Conservation (phyloP, 1,140 invertebrate species). For the Luehdorfia chinensis region DNA sequence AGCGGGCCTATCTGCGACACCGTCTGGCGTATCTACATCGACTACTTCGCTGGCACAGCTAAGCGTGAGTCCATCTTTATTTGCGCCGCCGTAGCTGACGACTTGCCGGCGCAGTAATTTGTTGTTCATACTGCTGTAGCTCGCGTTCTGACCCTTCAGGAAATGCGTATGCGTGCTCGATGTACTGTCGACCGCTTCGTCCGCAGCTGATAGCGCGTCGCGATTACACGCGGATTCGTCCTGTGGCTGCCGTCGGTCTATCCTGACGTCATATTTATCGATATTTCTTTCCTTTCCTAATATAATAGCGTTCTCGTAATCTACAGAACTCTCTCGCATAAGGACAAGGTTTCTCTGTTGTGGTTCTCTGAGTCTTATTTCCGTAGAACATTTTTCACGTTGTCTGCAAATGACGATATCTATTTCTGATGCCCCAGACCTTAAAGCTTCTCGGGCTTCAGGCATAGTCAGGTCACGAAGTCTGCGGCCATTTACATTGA, state of each 20-base stretch:
- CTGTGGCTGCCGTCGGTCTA: slow-evolving; percentile 56
- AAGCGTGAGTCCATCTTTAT: slow-evolving; percentile 60
- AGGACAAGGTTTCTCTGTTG: slow-evolving; percentile 40
- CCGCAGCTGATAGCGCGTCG: slow-evolving; percentile 59
- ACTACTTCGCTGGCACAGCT: slow-evolving; percentile 68
- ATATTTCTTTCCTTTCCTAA: slow-evolving; percentile 72
- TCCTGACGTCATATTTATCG: slow-evolving; percentile 65
- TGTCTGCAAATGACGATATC: slow-evolving; percentile 84
- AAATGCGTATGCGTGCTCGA: slow-evolving; percentile 74
- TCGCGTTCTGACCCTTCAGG: slow-evolving; percentile 78
- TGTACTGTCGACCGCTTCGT: slow-evolving; percentile 62
- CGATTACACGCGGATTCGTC: slow-evolving; percentile 63
- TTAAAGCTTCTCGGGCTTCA: slow-evolving; percentile 85
- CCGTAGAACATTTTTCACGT: slow-evolving; percentile 45
- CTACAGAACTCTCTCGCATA: slow-evolving; percentile 82
- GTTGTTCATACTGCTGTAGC: slow-evolving; percentile 79
- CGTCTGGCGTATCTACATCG: slow-evolving; percentile 67
- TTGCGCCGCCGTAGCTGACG: slow-evolving; percentile 73
- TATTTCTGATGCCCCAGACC: slow-evolving; percentile 81
- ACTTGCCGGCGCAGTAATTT: slow-evolving; percentile 77
- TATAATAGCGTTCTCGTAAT: slow-evolving; percentile 81
- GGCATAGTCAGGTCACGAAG: slow-evolving; percentile 85
- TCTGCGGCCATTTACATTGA: slow-evolving; percentile 89
- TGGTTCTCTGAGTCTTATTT: slow-evolving; percentile 48
- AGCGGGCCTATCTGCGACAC: slow-evolving; percentile 35